Evolutionary conservation across 2,888 invertebrate genomes (phyloP).

Genomic region (Eulithis prunata): DNA sequence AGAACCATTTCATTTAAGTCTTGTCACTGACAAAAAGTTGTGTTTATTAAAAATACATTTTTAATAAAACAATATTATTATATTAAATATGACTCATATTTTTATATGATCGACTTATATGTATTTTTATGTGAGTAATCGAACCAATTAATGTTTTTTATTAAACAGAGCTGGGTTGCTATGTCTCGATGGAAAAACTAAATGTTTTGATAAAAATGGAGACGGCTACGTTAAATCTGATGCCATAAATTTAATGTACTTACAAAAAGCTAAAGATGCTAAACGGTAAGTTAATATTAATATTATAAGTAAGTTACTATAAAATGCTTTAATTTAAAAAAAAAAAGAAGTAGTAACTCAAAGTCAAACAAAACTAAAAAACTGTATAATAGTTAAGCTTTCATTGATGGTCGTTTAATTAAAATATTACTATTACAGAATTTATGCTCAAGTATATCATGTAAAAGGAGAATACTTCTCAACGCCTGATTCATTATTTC

Average conservation of each 20-base stretch:
- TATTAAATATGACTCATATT: no score
- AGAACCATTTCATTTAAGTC: no score
- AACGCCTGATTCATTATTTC: constrained; percentile 37
- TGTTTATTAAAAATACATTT: no score
- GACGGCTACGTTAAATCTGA: constrained; percentile 91
- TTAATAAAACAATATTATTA: no score
- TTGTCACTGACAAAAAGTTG: no score
- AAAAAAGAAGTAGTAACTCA: no score
- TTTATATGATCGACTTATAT: no score
- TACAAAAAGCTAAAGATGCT: constrained; percentile 87
- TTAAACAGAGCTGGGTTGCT: constrained; percentile 48
- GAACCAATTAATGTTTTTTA: neutral
- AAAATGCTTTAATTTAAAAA: no score
- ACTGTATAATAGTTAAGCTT: no score
- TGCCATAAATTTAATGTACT: constrained; percentile 85
- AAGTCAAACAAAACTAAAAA: no score
- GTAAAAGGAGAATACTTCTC: constrained; percentile 46
- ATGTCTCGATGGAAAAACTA: constrained; percentile 89
- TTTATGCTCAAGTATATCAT: constrained; percentile 54
- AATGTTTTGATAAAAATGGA: constrained; percentile 91
- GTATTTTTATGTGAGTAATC: no score
- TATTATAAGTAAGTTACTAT: neutral
- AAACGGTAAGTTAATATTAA: constrained; percentile 63
- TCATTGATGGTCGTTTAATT: no score
- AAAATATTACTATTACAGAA: constrained; percentile 42